Evolutionary conservation across 2,888 invertebrate species (phyloP).

Genomic region (Heteropelma amictum): DNA sequence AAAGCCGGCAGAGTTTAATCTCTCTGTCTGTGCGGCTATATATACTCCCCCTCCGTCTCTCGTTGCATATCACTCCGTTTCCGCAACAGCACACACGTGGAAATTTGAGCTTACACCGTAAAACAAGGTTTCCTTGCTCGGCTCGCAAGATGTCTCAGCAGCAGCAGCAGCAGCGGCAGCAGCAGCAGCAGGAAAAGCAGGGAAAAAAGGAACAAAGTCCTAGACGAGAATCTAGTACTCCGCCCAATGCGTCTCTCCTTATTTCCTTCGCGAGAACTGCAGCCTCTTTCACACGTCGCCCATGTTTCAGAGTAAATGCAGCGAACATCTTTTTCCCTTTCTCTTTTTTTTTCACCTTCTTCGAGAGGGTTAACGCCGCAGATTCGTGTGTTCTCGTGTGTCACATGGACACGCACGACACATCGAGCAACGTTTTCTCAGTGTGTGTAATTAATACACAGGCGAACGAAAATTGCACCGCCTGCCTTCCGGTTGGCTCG

Average conservation of each 20-base stretch:
- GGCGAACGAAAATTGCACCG: too few relatives aligned
- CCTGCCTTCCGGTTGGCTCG: too few relatives aligned
- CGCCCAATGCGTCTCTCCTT: constrained; percentile 15
- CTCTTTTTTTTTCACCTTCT: not conserved
- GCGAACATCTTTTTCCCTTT: not conserved
- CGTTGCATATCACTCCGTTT: not conserved
- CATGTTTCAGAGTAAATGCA: not conserved
- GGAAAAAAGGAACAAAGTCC: constrained; percentile 64
- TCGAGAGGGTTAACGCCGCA: not conserved
- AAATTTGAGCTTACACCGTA: constrained; percentile 55
- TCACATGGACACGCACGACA: too few relatives aligned
- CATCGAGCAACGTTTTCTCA: too few relatives aligned
- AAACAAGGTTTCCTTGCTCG: constrained; percentile 6
- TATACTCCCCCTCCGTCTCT: not conserved
- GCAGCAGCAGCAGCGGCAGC: constrained; percentile 26
- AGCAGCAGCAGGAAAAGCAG: constrained; percentile 27
- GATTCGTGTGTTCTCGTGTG: too few relatives aligned
- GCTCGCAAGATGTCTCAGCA: not conserved
- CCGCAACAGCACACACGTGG: constrained; percentile 53
- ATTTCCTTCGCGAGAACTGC: constrained; percentile 6
- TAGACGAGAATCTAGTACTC: constrained; percentile 49
- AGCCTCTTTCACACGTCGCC: not conserved
- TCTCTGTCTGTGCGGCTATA: not conserved
- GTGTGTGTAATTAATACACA: too few relatives aligned
- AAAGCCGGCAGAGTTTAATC: constrained; percentile 7